Percentiles rank a stretch among this genome's conserved stretches.
Evolutionary conservation across 92 coral and sea anemone species (phyloP).

Genomic region (Phenganax marumi): DNA sequence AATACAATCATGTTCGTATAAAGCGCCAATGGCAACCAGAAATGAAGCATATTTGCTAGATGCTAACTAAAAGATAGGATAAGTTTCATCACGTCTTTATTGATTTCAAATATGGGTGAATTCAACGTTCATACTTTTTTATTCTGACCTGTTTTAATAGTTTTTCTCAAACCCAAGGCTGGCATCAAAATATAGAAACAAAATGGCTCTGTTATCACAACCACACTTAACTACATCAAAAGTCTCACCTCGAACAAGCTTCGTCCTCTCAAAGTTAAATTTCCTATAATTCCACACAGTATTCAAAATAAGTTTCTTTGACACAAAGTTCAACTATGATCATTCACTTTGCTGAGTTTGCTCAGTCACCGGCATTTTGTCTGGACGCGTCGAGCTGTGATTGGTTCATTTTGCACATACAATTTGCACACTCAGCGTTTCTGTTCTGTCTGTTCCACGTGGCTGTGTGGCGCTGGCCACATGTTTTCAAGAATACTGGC

Average conservation of each 20-base stretch:
- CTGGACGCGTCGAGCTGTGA: conserved; percentile 99
- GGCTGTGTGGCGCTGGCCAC: conserved; percentile 63
- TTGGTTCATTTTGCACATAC: conserved; percentile 61
- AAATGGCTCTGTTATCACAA: background rate
- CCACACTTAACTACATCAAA: background rate
- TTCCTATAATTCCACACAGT: background rate
- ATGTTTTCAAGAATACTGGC: background rate
- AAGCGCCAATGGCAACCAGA: no score
- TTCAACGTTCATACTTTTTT: no score
- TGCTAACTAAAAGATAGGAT: no score
- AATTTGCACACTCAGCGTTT: conserved; percentile 56
- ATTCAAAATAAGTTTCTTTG: conserved; percentile 3
- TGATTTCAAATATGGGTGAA: no score
- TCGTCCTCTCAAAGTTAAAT: background rate
- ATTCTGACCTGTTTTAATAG: no score
- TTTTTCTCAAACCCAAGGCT: no score
- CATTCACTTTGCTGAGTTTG: conserved; percentile 1
- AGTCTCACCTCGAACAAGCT: background rate
- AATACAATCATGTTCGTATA: no score
- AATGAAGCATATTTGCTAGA: no score
- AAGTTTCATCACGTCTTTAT: no score
- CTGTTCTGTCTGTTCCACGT: conserved; percentile 58
- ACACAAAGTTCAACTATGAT: background rate
- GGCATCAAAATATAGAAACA: background rate
- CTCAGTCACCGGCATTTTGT: conserved; percentile 60